These are phyloP conservation scores for Chrysolophus pictus DNA, from an alignment of 2,797 vertebrate species.

Conservation along the genomic window DNA sequence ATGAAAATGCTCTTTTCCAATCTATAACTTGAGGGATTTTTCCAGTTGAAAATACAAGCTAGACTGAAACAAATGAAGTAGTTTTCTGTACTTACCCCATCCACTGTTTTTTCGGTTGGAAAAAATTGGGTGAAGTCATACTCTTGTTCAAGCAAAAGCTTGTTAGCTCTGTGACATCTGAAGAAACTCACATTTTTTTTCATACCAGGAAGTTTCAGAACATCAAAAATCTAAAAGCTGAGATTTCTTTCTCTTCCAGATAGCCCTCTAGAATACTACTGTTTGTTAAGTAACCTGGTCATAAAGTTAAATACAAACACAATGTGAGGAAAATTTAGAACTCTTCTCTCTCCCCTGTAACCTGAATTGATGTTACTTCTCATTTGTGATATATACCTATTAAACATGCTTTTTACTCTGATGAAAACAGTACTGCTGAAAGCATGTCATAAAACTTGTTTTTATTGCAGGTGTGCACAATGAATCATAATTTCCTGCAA, in stretches of 20 bases:
- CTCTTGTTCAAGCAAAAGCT: background rate
- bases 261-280: background rate
- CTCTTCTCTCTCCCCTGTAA: background rate
- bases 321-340: background rate
- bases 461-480: background rate
- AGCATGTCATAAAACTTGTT: background rate
- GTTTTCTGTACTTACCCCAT: background rate
- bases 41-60: background rate
- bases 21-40: background rate
- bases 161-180: background rate
- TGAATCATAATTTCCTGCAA: background rate
- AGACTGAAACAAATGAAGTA: fast-evolving
- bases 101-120: background rate
- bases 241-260: background rate
- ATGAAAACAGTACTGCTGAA: conserved; percentile 8
- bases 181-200: background rate
- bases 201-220: background rate
- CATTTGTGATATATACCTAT: background rate
- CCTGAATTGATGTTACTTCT: conserved; percentile 6
- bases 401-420: background rate
- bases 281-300: background rate
- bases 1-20: background rate
- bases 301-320: background rate
- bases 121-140: background rate
- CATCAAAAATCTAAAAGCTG: background rate